These are phyloP conservation scores for Coracias cyanogaster DNA, from an alignment of 2,797 vertebrate genomes.

Conservation along the genomic window DNA sequence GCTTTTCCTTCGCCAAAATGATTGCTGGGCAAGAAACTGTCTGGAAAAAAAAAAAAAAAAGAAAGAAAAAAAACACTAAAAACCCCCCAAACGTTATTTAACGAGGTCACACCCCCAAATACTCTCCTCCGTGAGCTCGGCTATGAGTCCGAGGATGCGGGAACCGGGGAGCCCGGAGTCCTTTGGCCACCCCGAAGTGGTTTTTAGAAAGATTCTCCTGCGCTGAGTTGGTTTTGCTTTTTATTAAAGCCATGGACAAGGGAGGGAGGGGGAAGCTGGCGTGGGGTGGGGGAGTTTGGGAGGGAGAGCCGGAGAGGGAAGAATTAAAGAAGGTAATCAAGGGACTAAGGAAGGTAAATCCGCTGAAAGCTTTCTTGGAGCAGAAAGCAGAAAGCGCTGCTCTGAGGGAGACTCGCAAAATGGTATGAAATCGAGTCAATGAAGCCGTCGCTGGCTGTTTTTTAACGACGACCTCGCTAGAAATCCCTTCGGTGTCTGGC, in stretches of 20 bases:
- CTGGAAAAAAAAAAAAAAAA: neutral
- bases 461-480: neutral
- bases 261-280: neutral
- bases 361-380: conserved; percentile 41
- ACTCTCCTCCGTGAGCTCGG: accelerated
- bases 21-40: neutral
- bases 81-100: neutral
- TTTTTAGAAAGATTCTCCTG: neutral
- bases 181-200: neutral
- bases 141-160: neutral
- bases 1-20: neutral
- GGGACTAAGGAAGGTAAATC: neutral
- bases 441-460: neutral
- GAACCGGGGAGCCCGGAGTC: too few relatives aligned
- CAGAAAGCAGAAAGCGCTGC: neutral
- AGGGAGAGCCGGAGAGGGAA: neutral
- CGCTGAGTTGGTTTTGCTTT: neutral
- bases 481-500: neutral
- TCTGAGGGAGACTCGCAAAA: neutral
- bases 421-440: neutral
- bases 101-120: neutral
- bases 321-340: conserved; percentile 63
- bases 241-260: conserved; percentile 29
- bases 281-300: neutral
- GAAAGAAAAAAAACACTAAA: neutral